Base-by-base conservation (phyloP, 1,140 invertebrate genomes). In the Psilanteris sp. region DNA sequence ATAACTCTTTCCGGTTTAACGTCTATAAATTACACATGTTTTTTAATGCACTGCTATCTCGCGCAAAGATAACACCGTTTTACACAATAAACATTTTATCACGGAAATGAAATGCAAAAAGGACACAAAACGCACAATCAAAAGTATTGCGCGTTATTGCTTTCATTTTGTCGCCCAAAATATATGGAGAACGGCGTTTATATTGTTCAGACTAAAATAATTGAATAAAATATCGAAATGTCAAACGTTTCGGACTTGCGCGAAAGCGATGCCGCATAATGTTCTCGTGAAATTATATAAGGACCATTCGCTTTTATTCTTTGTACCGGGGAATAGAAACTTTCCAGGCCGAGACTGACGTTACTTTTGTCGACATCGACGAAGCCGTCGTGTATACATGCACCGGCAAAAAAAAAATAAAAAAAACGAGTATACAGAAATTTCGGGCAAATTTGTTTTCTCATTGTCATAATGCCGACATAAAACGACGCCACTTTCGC, bases 401-500 rank as follows among this genome's bases (percentile, higher is more conserved):
- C 27, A 55, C 27, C 27, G 18, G 37, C 20, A 55, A 55, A 55
- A 22, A 54, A 55, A 61, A 29, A 29, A 48, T 36, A 46, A 13
- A 8, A 48, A 55, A 55, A 66, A 66, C 39, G 50, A 67, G 57
- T 50, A 31, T 46, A 20, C 57, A 68, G 52, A 55, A 55, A 57
- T 50, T 68, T 18, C 46, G 50, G 11, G 32, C 11, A 57, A 68
- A 68, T 57, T 68, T 68, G 50, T 48, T 46, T 68, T 68, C 52
- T 57, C 44, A 68, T 68, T 68, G 64, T 57, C 52, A 50, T 68
- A 68, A 57, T 57, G 39, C 64, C 32, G 43, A 68, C 39, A 31
- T 39, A 55, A 36, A 67, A 46, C 41, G 39, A 37, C 24, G 41
- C 20, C 24, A 34, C 39, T 44, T 36, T 36, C 24, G 39, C 31